These are phyloP conservation scores for Drosophila oshimai DNA, from an alignment of 1,140 invertebrate species.

Conservation along the genomic window DNA sequence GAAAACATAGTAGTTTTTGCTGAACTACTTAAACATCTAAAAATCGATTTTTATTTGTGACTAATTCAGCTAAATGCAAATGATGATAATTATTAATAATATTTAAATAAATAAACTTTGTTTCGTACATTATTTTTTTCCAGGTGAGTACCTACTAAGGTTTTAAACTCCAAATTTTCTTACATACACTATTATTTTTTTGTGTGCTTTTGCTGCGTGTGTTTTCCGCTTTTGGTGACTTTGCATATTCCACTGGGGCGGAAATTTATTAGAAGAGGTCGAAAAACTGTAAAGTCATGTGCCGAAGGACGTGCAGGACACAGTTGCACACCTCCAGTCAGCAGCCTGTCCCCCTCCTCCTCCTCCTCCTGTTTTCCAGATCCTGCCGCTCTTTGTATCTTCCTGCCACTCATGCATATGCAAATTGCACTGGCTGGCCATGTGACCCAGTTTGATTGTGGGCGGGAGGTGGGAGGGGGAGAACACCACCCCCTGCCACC, in stretches of 20 bases:
- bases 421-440: constrained; percentile 64
- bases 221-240: constrained; percentile 49
- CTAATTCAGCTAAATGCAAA: too few relatives aligned
- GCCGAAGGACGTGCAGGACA: constrained; percentile 40
- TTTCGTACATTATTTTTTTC: too few relatives aligned
- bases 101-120: too few relatives aligned
- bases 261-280: constrained; percentile 74
- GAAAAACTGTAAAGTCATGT: constrained; percentile 70
- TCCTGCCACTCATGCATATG: constrained; percentile 65
- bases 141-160: too few relatives aligned
- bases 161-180: too few relatives aligned
- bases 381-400: constrained; percentile 29
- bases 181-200: too few relatives aligned
- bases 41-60: too few relatives aligned
- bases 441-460: constrained; percentile 78
- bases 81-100: too few relatives aligned
- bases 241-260: constrained; percentile 61
- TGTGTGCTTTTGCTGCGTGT: constrained; percentile 26
- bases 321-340: constrained; percentile 28
- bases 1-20: too few relatives aligned
- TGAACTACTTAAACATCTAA: too few relatives aligned
- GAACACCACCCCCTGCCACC: not conserved
- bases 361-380: not conserved
- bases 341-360: not conserved
- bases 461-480: constrained; percentile 55